phyloP scores from a whole-genome alignment of 2,113 vertebrate species.

The Mormyrus lacerda region DNA sequence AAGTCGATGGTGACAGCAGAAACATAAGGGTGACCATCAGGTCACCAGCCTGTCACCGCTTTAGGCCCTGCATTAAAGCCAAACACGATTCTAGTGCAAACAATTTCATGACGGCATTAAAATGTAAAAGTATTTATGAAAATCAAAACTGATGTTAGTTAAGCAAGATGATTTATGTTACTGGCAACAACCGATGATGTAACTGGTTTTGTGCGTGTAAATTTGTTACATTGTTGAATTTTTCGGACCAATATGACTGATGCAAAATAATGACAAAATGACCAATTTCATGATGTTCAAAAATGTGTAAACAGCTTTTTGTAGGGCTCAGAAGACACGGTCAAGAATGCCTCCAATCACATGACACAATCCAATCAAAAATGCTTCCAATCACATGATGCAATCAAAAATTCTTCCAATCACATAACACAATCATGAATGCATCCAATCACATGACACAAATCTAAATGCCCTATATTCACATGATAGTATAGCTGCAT shows the following conservation, averaged over 20 bases:
- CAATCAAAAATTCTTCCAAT: not conserved
- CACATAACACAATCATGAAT: not conserved
- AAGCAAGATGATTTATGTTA: not conserved
- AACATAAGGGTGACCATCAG: no score
- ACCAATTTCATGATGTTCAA: not conserved
- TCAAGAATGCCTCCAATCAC: not conserved
- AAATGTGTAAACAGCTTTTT: not conserved
- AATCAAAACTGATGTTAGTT: not conserved
- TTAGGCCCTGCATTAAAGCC: not conserved
- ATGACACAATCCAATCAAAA: not conserved
- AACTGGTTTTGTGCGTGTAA: not conserved
- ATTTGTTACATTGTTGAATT: not conserved
- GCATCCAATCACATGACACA: not conserved
- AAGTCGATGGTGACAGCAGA: not conserved
- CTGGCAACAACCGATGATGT: not conserved
- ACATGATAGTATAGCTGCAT: not conserved
- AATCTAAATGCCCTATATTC: not conserved
- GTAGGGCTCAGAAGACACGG: not conserved
- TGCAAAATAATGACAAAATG: not conserved
- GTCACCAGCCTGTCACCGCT: not conserved
- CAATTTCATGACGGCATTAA: not conserved
- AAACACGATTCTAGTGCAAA: not conserved
- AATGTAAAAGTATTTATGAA: not conserved
- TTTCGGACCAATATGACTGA: not conserved
- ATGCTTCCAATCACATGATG: not conserved